Percentiles rank a stretch among this genome's conserved stretches.
These are phyloP conservation scores for Allobates femoralis DNA, from an alignment of 2,797 vertebrate genomes.

Conservation along the genomic window DNA sequence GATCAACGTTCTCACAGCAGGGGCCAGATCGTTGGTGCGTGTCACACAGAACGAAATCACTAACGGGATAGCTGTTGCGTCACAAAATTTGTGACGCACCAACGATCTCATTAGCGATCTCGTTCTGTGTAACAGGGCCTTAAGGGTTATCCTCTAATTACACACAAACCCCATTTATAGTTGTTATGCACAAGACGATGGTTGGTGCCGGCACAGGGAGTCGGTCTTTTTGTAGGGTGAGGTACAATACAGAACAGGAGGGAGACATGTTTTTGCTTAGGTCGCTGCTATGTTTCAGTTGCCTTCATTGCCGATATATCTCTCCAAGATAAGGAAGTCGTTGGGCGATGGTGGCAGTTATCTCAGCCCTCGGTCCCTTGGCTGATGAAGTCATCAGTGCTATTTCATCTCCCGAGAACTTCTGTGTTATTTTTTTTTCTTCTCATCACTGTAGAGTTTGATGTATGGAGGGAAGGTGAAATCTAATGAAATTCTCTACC, in stretches of 20 bases:
- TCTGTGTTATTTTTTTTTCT: conserved; percentile 23
- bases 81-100: no score
- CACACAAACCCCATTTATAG: no score
- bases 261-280: background rate
- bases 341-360: background rate
- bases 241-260: background rate
- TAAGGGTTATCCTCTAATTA: no score
- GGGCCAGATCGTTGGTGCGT: no score
- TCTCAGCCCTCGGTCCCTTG: background rate
- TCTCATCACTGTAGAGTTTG: conserved; percentile 39
- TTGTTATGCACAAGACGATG: no score
- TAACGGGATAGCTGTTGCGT: no score
- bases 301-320: background rate
- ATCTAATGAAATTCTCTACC: conserved; percentile 17
- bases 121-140: no score
- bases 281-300: background rate
- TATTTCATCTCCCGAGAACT: conserved; percentile 20
- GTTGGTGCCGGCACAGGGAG: background rate
- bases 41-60: no score
- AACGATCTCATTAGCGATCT: no score
- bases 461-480: conserved; percentile 53
- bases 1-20: no score
- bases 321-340: background rate
- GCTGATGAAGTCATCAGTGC: conserved; percentile 34
- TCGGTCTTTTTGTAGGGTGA: background rate